Evolutionary conservation across 2,797 vertebrate genomes (phyloP).

Genomic region (Enteromius thamalakanensis): DNA sequence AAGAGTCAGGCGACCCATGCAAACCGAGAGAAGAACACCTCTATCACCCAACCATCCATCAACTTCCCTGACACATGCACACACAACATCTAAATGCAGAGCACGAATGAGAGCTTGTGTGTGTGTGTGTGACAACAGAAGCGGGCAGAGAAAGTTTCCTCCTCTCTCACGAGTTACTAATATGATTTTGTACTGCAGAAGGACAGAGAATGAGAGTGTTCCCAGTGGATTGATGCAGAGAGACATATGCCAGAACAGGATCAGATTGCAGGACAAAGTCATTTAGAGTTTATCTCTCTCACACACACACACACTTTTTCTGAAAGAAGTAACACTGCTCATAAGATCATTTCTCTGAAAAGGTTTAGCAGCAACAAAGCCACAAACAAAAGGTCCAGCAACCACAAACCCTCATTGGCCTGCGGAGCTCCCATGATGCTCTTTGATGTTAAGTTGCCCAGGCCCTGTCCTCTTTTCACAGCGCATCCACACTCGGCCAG

Average conservation of each 20-base stretch:
- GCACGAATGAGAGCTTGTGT: slow-evolving; percentile 59
- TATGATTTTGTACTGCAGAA: slow-evolving; percentile 48
- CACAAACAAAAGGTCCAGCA: slow-evolving; percentile 54
- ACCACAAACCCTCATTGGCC: slow-evolving; percentile 42
- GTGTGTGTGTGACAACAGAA: slow-evolving; percentile 57
- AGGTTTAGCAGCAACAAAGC: slow-evolving; percentile 47
- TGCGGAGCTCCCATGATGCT: slow-evolving; percentile 66
- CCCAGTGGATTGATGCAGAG: slow-evolving; percentile 21
- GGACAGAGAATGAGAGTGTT: slow-evolving; percentile 29
- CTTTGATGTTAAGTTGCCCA: slow-evolving; percentile 85
- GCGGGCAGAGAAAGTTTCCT: slow-evolving; percentile 39
- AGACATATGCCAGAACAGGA: slow-evolving; percentile 52
- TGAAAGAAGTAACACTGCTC: slow-evolving; percentile 41
- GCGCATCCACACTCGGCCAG: slow-evolving; percentile 71
- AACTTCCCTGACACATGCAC: slow-evolving; percentile 37
- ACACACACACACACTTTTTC: slow-evolving; percentile 26
- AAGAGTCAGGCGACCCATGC: slow-evolving; percentile 61
- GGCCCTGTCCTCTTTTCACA: slow-evolving; percentile 78
- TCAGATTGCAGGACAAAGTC: slow-evolving; percentile 42
- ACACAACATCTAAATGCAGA: slow-evolving; percentile 35
- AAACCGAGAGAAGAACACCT: slow-evolving; percentile 54
- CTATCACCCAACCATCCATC: slow-evolving; percentile 70
- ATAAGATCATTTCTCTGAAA: slow-evolving; percentile 59
- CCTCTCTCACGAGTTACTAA: slow-evolving; percentile 34
- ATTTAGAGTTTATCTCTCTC: slow-evolving; percentile 44